phyloP scores from a whole-genome alignment of 2,888 invertebrate species.

The Isotomurus palustris region DNA sequence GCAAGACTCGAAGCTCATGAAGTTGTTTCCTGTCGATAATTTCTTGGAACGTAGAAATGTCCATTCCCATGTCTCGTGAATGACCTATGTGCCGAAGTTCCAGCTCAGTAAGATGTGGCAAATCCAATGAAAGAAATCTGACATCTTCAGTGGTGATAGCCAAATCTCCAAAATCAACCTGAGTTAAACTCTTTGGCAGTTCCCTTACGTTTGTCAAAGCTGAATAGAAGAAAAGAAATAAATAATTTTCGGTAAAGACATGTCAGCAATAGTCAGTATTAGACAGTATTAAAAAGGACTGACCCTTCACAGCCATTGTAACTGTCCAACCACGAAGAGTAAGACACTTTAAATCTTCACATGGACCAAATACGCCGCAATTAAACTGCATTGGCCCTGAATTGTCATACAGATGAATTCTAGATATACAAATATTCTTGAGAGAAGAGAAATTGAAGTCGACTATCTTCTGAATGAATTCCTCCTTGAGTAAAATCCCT shows the following conservation, averaged over 20 bases:
- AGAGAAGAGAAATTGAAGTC: background rate
- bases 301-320: background rate
- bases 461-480: background rate
- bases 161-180: conserved; percentile 1
- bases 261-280: too few species aligned
- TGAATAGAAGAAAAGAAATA: too few species aligned
- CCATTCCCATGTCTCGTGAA: conserved; percentile 3
- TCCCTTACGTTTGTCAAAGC: background rate
- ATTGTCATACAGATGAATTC: background rate
- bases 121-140: conserved; percentile 1
- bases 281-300: too few species aligned
- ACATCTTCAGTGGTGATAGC: conserved; percentile 1
- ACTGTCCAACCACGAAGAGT: conserved; percentile 4
- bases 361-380: background rate
- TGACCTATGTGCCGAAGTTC: conserved; percentile 1
- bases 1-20: background rate
- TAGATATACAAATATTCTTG: background rate
- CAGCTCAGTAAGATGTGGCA: background rate
- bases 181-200: background rate
- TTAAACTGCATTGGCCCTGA: background rate
- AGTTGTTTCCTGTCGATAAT: background rate
- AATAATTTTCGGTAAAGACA: too few species aligned
- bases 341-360: background rate
- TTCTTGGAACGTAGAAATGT: background rate
- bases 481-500: background rate